Evolutionary conservation across 1,140 invertebrate species (phyloP).

Genomic region (Riptortus pedestris): DNA sequence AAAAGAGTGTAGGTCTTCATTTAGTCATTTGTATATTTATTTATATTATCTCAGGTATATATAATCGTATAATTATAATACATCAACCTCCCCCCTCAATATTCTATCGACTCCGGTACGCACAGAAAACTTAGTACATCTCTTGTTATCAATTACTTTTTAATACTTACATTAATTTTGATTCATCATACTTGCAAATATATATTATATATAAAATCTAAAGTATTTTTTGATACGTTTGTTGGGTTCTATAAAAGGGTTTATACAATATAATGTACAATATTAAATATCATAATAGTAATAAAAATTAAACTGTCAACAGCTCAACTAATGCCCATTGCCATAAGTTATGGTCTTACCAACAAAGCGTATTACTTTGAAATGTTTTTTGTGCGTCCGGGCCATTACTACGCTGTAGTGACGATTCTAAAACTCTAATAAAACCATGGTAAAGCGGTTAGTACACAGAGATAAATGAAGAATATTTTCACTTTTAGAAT

Average conservation of each 20-base stretch:
- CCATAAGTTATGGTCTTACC: not conserved
- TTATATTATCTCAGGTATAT: too few species aligned
- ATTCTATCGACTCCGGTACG: slow-evolving; percentile 6
- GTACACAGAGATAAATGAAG: slow-evolving; percentile 29
- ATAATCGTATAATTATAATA: slow-evolving; percentile 4
- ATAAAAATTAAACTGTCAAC: slow-evolving; percentile 12
- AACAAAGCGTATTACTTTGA: slow-evolving; percentile 18
- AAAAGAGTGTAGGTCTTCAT: slow-evolving; percentile 21
- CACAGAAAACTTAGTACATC: slow-evolving; percentile 20
- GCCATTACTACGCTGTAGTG: slow-evolving; percentile 19
- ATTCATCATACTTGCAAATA: slow-evolving; percentile 8
- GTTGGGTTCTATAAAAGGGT: slow-evolving; percentile 16
- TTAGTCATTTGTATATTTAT: slow-evolving; percentile 1
- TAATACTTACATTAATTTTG: slow-evolving; percentile 15
- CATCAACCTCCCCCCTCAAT: slow-evolving; percentile 17
- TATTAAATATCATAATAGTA: not conserved
- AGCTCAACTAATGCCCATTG: slow-evolving; percentile 21
- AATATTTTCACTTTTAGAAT: slow-evolving; percentile 23
- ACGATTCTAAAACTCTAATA: slow-evolving; percentile 24
- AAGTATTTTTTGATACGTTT: not conserved
- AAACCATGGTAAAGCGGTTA: slow-evolving; percentile 28
- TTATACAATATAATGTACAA: not conserved
- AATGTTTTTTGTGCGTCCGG: slow-evolving; percentile 21
- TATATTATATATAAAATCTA: not conserved
- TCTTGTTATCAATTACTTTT: not conserved